Percentiles rank a stretch among this genome's conserved stretches.
Evolutionary conservation across 2,797 vertebrate species (phyloP).

Genomic region (Neostethus bicornis): DNA sequence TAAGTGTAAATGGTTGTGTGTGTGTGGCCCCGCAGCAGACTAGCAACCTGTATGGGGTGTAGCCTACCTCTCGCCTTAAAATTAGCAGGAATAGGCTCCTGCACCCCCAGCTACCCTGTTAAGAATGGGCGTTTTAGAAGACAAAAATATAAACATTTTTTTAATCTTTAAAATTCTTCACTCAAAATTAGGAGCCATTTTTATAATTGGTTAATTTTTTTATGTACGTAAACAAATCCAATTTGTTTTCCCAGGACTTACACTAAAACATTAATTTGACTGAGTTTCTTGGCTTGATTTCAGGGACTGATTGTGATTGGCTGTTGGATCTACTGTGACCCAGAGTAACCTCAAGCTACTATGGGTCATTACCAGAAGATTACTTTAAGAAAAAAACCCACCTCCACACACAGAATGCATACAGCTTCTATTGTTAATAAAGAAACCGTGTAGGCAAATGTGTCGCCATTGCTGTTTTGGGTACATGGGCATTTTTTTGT

Average conservation of each 20-base stretch:
- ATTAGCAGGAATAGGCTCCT: too few species aligned
- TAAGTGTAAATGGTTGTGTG: too few species aligned
- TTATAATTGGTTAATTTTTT: not conserved
- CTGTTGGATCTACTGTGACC: slow-evolving; percentile 36
- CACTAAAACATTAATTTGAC: not conserved
- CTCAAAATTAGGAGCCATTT: not conserved
- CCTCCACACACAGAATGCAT: not conserved
- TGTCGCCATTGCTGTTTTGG: not conserved
- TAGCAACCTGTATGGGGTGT: too few species aligned
- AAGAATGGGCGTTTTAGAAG: too few species aligned
- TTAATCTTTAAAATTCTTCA: too few species aligned
- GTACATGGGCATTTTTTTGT: not conserved
- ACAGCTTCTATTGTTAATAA: slow-evolving; percentile 5
- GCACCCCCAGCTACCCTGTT: too few species aligned
- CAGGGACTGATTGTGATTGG: slow-evolving; percentile 29
- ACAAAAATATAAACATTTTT: too few species aligned
- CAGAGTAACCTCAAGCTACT: slow-evolving; percentile 61
- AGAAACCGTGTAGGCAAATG: slow-evolving; percentile 17
- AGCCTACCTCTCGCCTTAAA: too few species aligned
- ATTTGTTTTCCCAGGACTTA: not conserved
- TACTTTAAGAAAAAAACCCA: slow-evolving; percentile 28
- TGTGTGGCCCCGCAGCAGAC: too few species aligned
- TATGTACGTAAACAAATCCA: not conserved
- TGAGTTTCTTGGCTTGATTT: slow-evolving; percentile 4
- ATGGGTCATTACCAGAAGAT: slow-evolving; percentile 59